Evolutionary conservation across 2,797 vertebrate species (phyloP).

Genomic region (Buphagus erythrorhynchus): DNA sequence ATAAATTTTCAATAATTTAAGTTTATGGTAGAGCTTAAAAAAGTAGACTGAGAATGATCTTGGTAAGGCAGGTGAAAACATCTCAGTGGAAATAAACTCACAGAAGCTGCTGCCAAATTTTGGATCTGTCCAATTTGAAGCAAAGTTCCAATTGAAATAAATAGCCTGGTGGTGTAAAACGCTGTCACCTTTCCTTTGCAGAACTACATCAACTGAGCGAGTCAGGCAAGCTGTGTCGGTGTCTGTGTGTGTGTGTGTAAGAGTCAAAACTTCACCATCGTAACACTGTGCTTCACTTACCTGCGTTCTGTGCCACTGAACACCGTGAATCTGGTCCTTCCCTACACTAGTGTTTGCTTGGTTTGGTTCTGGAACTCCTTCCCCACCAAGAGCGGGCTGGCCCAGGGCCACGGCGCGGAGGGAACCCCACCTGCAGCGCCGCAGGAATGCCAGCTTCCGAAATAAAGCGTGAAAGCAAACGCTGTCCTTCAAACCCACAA

Average conservation of each 20-base stretch:
- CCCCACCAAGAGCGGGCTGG: constrained; percentile 35
- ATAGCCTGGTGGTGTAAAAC: constrained; percentile 68
- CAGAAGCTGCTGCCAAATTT: constrained; percentile 76
- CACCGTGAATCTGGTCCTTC: constrained; percentile 75
- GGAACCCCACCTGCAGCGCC: constrained; percentile 18
- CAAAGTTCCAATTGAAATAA: constrained; percentile 65
- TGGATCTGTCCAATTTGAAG: constrained; percentile 58
- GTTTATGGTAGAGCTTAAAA: constrained; percentile 84
- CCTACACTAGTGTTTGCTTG: constrained; percentile 70
- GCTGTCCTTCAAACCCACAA: not conserved
- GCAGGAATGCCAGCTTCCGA: not conserved
- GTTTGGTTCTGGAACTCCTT: not conserved
- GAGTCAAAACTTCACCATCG: constrained; percentile 67
- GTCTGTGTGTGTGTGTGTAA: constrained; percentile 55
- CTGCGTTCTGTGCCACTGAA: constrained; percentile 79
- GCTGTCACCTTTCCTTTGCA: constrained; percentile 62
- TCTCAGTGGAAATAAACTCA: constrained; percentile 80
- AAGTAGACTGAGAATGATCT: constrained; percentile 88
- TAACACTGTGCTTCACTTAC: constrained; percentile 83
- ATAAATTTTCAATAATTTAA: constrained; percentile 95
- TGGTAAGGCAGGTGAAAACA: constrained; percentile 93
- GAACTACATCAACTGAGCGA: constrained; percentile 73
- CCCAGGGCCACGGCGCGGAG: not conserved
- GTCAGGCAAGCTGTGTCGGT: constrained; percentile 70
- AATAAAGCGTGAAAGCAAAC: not conserved